These are phyloP conservation scores for Coilia nasus DNA, from an alignment of 2,797 vertebrate genomes.

Conservation along the genomic window DNA sequence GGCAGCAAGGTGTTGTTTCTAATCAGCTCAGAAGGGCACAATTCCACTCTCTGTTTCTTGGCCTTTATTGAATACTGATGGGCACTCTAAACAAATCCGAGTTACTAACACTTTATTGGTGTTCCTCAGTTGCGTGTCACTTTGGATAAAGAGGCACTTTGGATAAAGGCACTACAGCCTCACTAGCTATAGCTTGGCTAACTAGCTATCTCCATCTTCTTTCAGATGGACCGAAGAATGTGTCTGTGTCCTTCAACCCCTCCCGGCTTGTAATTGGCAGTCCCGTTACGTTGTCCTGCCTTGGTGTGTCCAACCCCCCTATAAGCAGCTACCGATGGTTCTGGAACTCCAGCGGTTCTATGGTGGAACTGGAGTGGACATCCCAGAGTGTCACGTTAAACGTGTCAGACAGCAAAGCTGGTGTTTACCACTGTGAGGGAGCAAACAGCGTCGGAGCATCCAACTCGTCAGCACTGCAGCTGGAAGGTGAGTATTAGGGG, in stretches of 20 bases:
- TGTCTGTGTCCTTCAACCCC: background rate
- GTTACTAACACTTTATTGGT: too few species aligned
- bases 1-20: too few species aligned
- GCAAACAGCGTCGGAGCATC: background rate
- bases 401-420: background rate
- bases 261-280: background rate
- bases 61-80: too few species aligned
- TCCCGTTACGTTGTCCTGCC: background rate
- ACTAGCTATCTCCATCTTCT: background rate
- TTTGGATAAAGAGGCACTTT: too few species aligned
- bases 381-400: conserved; percentile 5
- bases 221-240: conserved; percentile 23
- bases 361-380: background rate
- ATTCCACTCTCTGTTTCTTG: too few species aligned
- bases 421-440: background rate
- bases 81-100: too few species aligned
- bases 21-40: too few species aligned
- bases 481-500: background rate
- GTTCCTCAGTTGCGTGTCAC: too few species aligned
- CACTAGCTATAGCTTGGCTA: background rate
- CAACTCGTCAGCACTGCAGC: background rate
- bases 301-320: background rate
- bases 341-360: background rate
- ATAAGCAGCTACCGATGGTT: conserved; percentile 23
- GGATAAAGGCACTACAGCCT: too few species aligned